Percentiles rank a stretch among this genome's conserved stretches.
phyloP scores from a whole-genome alignment of 2,888 invertebrate genomes.

The Amiota mariae region DNA sequence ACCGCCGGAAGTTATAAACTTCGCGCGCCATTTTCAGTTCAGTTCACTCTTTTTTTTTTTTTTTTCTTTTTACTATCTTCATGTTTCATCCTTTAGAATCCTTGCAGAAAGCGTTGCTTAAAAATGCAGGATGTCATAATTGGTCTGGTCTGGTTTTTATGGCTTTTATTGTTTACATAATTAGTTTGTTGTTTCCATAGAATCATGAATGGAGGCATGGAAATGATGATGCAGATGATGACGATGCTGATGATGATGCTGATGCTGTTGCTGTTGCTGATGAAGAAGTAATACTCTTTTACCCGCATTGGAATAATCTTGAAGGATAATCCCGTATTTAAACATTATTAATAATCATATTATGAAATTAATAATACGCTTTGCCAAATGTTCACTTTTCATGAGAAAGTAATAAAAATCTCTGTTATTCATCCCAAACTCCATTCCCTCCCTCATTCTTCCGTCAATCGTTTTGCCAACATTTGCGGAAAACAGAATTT shows the following conservation, averaged over 20 bases:
- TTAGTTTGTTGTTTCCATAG: too few relatives aligned
- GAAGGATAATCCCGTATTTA: not conserved
- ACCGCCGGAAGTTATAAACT: slow-evolving; percentile 64
- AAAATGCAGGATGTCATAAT: too few relatives aligned
- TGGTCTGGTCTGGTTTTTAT: too few relatives aligned
- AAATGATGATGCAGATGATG: too few relatives aligned
- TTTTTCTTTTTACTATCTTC: slow-evolving; percentile 23
- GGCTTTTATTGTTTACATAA: too few relatives aligned
- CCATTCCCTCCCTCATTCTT: not conserved
- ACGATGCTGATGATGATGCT: too few relatives aligned
- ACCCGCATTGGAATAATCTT: too few relatives aligned
- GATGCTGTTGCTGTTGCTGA: too few relatives aligned
- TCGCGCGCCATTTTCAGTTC: slow-evolving; percentile 43
- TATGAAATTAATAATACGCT: slow-evolving; percentile 63
- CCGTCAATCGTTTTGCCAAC: slow-evolving; percentile 51
- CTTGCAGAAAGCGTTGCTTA: too few relatives aligned
- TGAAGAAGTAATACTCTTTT: too few relatives aligned
- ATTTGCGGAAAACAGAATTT: slow-evolving; percentile 61
- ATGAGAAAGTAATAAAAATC: slow-evolving; percentile 22
- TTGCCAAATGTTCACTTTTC: slow-evolving; percentile 61
- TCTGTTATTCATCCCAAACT: slow-evolving; percentile 5
- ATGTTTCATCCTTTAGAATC: slow-evolving; percentile 52
- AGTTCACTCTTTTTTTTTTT: slow-evolving; percentile 44
- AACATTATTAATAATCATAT: slow-evolving; percentile 60
- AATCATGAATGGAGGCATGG: too few relatives aligned